Percentiles rank a stretch among this genome's conserved stretches.
These are phyloP conservation scores for Euzetes globulus DNA, from an alignment of 2,888 invertebrate species.

Conservation along the genomic window DNA sequence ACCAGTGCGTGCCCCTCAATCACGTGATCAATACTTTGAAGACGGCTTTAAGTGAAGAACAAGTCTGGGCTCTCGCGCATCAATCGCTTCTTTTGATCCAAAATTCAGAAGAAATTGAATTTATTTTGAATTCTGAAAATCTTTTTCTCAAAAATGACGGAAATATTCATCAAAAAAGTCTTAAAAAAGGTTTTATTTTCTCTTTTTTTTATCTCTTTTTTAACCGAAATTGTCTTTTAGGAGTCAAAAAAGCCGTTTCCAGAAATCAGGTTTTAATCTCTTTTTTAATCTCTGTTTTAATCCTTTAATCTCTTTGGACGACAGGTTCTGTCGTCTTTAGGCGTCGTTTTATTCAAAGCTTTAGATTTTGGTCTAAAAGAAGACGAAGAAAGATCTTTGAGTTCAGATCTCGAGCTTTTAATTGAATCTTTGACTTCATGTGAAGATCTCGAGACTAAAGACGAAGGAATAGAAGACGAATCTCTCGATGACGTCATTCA, in stretches of 20 bases:
- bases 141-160: conserved; percentile 40
- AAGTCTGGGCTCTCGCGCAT: conserved; percentile 90
- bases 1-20: conserved; percentile 11
- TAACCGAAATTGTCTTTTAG: not conserved
- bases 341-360: conserved; percentile 75
- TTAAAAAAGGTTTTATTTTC: not conserved
- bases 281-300: not conserved
- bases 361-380: conserved; percentile 78
- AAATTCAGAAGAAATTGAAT: too few species aligned
- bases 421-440: conserved; percentile 52
- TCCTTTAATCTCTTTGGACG: not conserved
- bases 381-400: conserved; percentile 77
- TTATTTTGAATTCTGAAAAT: not conserved
- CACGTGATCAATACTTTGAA: not conserved
- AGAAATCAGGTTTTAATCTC: not conserved
- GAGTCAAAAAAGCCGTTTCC: too few species aligned
- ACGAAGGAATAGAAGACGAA: conserved; percentile 38
- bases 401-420: conserved; percentile 72
- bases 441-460: not conserved
- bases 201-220: not conserved
- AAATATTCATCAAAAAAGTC: conserved; percentile 35
- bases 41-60: conserved; percentile 69
- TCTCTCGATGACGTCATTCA: conserved; percentile 39
- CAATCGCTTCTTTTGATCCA: conserved; percentile 50
- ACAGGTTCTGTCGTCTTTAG: conserved; percentile 71